Percentiles rank a stretch among this genome's conserved stretches.
These are phyloP conservation scores for Cydia splendana DNA, from an alignment of 1,140 invertebrate genomes.

Conservation along the genomic window DNA sequence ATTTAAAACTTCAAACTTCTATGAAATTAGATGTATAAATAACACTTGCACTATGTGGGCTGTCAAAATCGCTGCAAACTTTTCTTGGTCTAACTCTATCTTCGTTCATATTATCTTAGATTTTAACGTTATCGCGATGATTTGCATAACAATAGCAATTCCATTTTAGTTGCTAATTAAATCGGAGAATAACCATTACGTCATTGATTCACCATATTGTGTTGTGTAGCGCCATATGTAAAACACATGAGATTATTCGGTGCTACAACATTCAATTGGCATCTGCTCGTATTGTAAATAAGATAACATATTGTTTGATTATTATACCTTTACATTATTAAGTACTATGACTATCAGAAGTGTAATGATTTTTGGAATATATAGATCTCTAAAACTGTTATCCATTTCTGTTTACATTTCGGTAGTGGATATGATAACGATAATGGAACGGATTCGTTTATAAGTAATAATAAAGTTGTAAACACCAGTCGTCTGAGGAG, in stretches of 20 bases:
- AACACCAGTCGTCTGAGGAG: too few relatives aligned
- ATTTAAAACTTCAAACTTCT: too few relatives aligned
- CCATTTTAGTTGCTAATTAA: too few relatives aligned
- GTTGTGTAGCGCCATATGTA: background rate
- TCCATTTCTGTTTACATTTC: slow-evolving; percentile 59
- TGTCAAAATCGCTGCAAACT: too few relatives aligned
- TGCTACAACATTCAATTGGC: slow-evolving; percentile 8
- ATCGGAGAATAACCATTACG: background rate
- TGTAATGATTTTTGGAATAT: slow-evolving; percentile 59
- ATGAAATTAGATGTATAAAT: too few relatives aligned
- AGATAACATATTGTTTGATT: slow-evolving; percentile 25
- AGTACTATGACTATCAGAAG: slow-evolving; percentile 49
- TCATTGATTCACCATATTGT: background rate
- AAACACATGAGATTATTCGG: background rate
- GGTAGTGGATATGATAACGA: slow-evolving; percentile 58
- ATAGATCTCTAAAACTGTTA: slow-evolving; percentile 64
- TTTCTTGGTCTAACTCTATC: too few relatives aligned
- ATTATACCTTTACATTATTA: slow-evolving; percentile 47
- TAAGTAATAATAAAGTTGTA: too few relatives aligned
- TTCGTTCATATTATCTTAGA: too few relatives aligned
- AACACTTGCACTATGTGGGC: too few relatives aligned
- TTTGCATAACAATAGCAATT: too few relatives aligned
- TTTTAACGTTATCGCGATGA: too few relatives aligned
- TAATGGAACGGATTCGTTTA: slow-evolving; percentile 46
- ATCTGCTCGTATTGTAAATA: background rate